Base-by-base conservation (phyloP, 1,140 invertebrate genomes). In the Rhyacophila brunnea region DNA sequence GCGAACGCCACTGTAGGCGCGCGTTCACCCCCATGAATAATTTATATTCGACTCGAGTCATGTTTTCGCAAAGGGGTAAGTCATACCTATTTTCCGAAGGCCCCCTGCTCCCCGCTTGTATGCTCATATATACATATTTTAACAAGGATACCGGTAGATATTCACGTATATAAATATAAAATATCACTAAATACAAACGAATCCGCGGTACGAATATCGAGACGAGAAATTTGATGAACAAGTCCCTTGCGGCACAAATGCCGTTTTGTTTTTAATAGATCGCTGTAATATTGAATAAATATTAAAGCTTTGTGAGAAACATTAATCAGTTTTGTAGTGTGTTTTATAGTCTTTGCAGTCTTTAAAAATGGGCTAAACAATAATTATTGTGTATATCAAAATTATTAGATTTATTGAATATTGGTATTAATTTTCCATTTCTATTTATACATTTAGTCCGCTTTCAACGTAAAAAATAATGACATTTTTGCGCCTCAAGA, bases 61-160 rank as follows among this genome's bases (percentile, higher is more conserved):
- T 54, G 56, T 57, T 49, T 46, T 64, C 62, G 48, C 62, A 57
- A 60, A 60, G 57, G 53, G 62, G 58, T 60, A 60, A 60, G 62
- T 57, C 57, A 51, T 59, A 57, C 52, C 55, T 62, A 57, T 62
- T 56, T 38, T 56, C 23, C 53, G 23, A 17, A 44, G 10, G 35
- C 14, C 13, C 50, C 42, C 18, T 11, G 7, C 20, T 36, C 10
- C 20, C 32, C n/a, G 35, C 36, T 15, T 43, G 23, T 43, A 45
- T 46, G 18, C 47, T 28, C 35, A 32, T 36, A 17, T 20, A 38
- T 42, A 42, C 49, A 28, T 14, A 46, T 14, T 51, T 58, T 28
- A 28, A 11, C 17, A 34, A 51, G 38, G 58, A 53, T 45, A 42
- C 19, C 44, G 49, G 14, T 55, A 51, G n/a, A 34, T 52, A 28